Evolutionary conservation across 2,888 invertebrate species (phyloP).

Genomic region (Mystacides longicornis): DNA sequence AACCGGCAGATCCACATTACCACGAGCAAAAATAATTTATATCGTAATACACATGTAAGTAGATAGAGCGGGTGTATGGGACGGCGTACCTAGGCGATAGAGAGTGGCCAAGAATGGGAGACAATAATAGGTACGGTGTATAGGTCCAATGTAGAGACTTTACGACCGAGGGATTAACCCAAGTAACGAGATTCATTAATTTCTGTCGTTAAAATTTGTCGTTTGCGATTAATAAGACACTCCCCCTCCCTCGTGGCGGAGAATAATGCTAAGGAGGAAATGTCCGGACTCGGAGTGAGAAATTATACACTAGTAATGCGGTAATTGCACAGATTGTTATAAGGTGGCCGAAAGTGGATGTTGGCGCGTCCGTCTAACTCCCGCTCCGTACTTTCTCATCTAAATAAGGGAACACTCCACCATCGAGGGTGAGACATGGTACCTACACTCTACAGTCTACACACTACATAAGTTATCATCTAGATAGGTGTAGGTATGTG

Average conservation of each 20-base stretch:
- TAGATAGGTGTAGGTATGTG: background rate
- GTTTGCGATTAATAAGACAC: conserved; percentile 52
- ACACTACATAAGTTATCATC: background rate
- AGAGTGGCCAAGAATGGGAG: background rate
- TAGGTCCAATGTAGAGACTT: conserved; percentile 44
- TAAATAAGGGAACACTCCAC: conserved; percentile 13
- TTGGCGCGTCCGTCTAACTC: conserved; percentile 23
- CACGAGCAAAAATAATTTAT: conserved; percentile 5
- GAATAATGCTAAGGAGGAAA: conserved; percentile 19
- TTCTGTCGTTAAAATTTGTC: conserved; percentile 56
- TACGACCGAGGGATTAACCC: conserved; percentile 52
- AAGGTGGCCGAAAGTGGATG: conserved; percentile 25
- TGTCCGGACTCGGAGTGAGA: conserved; percentile 18
- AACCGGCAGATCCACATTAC: conserved; percentile 15
- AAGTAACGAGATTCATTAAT: conserved; percentile 55
- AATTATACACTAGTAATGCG: conserved; percentile 26
- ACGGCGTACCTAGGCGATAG: conserved; percentile 19
- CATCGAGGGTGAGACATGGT: conserved; percentile 9
- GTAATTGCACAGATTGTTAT: conserved; percentile 25
- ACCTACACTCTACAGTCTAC: background rate
- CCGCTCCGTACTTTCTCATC: conserved; percentile 17
- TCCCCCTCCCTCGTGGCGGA: conserved; percentile 35
- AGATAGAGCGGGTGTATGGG: conserved; percentile 16
- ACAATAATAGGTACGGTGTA: conserved; percentile 37
- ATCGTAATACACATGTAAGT: conserved; percentile 15